phyloP scores from a whole-genome alignment of 2,113 vertebrate genomes.

The Eleginops maclovinus region DNA sequence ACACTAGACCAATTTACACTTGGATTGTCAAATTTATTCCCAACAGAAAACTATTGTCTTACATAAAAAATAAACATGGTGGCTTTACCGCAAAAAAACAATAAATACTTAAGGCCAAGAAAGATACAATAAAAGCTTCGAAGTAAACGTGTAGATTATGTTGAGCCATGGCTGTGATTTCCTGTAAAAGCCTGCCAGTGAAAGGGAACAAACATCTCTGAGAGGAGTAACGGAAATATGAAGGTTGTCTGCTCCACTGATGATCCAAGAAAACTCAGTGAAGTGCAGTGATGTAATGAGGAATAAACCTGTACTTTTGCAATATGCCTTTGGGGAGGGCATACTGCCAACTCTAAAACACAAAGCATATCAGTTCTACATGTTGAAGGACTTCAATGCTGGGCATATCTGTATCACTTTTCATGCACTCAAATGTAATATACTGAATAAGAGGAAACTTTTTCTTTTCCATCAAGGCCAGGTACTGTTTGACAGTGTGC shows the following conservation, averaged over 20 bases:
- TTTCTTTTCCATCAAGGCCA: conserved; percentile 34
- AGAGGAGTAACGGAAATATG: conserved; percentile 45
- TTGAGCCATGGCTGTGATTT: conserved; percentile 34
- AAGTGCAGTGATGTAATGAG: conserved; percentile 55
- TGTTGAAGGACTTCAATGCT: conserved; percentile 12
- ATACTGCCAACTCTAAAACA: conserved; percentile 39
- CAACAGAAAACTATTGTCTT: not conserved
- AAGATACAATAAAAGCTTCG: conserved; percentile 13
- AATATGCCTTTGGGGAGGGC: conserved; percentile 29
- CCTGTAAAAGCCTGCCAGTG: conserved; percentile 21
- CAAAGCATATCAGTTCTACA: conserved; percentile 23
- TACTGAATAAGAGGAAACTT: conserved; percentile 7
- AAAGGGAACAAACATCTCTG: conserved; percentile 54
- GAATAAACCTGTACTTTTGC: conserved; percentile 53
- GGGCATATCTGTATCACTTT: conserved; percentile 16
- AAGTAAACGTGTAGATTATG: conserved; percentile 19
- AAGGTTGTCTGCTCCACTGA: conserved; percentile 52
- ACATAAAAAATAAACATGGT: not conserved
- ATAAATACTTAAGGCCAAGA: not conserved
- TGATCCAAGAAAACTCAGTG: conserved; percentile 51
- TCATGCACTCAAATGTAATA: conserved; percentile 13
- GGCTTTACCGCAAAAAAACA: not conserved
- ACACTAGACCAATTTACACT: not conserved
- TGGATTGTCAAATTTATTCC: not conserved
- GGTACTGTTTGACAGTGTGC: conserved; percentile 34